phyloP scores from a whole-genome alignment of 2,797 vertebrate genomes.

The Acanthopagrus latus region DNA sequence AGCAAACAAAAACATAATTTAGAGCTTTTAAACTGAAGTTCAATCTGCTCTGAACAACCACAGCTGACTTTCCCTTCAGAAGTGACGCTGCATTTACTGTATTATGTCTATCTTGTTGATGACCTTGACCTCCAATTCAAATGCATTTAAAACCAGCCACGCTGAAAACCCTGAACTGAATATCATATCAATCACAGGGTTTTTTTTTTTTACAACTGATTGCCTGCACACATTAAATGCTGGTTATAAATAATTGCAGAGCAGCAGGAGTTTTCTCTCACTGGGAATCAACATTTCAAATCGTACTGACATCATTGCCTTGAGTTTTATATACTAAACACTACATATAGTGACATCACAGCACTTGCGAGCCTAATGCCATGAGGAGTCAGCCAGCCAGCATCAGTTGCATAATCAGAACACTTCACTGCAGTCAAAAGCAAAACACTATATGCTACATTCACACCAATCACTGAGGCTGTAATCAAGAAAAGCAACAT shows the following conservation, averaged over 20 bases:
- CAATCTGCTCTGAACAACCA: background rate
- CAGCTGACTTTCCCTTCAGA: background rate
- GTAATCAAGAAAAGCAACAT: background rate
- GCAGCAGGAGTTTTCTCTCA: too few relatives aligned
- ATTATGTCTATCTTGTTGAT: background rate
- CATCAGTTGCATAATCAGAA: background rate
- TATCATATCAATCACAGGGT: background rate
- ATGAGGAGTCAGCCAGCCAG: background rate
- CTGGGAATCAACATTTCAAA: too few relatives aligned
- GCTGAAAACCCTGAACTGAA: background rate
- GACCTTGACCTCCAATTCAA: slow-evolving; percentile 17
- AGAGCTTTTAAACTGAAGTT: background rate
- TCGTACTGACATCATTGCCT: too few relatives aligned
- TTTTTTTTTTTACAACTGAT: background rate
- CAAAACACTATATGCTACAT: background rate
- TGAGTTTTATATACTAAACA: background rate
- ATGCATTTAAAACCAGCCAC: background rate
- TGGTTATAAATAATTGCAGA: background rate
- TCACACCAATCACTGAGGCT: background rate
- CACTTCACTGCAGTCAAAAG: background rate
- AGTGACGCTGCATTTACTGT: background rate
- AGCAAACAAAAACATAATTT: background rate
- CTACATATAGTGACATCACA: background rate
- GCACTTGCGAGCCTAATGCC: background rate
- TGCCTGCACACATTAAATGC: background rate